phyloP scores from a whole-genome alignment of 2,797 vertebrate genomes.

The Sibirionetta formosa region DNA sequence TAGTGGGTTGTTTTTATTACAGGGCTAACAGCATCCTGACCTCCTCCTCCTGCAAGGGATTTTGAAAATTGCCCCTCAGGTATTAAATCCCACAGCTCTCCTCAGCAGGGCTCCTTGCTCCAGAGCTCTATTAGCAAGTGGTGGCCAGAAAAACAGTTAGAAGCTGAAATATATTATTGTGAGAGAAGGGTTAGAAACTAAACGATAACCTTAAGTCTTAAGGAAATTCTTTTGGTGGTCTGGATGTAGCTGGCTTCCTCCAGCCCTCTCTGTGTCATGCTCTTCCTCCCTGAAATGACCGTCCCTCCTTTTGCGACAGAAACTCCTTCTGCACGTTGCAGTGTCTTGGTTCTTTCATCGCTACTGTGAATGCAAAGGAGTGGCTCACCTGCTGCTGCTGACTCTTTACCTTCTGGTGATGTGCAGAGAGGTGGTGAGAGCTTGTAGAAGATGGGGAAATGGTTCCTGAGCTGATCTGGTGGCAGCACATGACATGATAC shows the following conservation, averaged over 20 bases:
- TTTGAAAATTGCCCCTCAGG: not conserved
- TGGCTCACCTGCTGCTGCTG: not conserved
- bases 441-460: not conserved
- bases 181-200: not conserved
- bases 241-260: not conserved
- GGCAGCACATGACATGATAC: not conserved
- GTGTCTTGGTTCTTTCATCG: rapidly evolving
- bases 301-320: not conserved
- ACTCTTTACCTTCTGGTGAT: rapidly evolving
- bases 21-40: not conserved
- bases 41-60: not conserved
- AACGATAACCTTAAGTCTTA: not conserved
- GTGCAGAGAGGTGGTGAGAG: not conserved
- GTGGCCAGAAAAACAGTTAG: not conserved
- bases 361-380: not conserved
- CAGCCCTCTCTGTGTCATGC: rapidly evolving
- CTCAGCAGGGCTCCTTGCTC: not conserved
- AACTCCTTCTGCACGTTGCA: not conserved
- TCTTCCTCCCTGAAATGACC: not conserved
- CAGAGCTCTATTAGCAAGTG: not conserved
- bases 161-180: not conserved
- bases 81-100: not conserved
- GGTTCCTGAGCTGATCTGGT: not conserved
- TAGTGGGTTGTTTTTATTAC: not conserved
- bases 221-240: not conserved